phyloP scores from a whole-genome alignment of 2,113 vertebrate genomes.

The Enhydra lutris region DNA sequence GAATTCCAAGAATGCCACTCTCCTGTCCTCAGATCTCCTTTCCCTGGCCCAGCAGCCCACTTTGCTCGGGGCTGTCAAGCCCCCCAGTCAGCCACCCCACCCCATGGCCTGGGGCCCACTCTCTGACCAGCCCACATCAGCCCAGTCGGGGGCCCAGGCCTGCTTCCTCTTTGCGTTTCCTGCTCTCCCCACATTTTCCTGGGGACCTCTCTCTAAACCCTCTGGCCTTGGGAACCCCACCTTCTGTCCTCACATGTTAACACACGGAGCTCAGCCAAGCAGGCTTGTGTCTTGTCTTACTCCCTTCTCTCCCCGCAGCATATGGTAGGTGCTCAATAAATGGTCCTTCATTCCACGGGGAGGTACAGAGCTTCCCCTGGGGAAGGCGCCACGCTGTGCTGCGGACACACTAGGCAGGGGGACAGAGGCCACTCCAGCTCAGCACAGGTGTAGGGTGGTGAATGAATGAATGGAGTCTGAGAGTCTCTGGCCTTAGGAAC shows the following conservation, averaged over 20 bases:
- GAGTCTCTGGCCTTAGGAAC: not conserved
- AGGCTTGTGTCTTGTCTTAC: not conserved
- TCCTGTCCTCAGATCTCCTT: not conserved
- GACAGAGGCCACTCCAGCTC: not conserved
- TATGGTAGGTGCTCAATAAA: not conserved
- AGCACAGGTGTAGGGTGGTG: not conserved
- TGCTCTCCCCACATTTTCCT: not conserved
- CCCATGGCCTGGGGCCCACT: not conserved
- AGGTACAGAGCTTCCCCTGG: rapidly evolving
- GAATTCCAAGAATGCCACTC: not conserved
- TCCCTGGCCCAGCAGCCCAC: not conserved
- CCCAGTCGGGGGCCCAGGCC: not conserved
- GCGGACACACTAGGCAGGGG: not conserved
- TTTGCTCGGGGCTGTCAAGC: not conserved
- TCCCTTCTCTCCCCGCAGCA: not conserved
- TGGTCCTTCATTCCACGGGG: not conserved
- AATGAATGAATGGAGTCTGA: not conserved
- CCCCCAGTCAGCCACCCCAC: not conserved
- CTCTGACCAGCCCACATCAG: not conserved
- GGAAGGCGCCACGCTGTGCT: not conserved
- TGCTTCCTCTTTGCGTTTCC: not conserved
- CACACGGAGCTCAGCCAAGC: not conserved
- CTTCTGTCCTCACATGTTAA: not conserved
- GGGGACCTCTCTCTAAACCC: not conserved
- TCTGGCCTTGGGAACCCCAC: not conserved